Percentiles rank a stretch among this genome's conserved stretches.
Evolutionary conservation across 1,140 invertebrate genomes (phyloP).

Genomic region (Rhizoglyphus robini): DNA sequence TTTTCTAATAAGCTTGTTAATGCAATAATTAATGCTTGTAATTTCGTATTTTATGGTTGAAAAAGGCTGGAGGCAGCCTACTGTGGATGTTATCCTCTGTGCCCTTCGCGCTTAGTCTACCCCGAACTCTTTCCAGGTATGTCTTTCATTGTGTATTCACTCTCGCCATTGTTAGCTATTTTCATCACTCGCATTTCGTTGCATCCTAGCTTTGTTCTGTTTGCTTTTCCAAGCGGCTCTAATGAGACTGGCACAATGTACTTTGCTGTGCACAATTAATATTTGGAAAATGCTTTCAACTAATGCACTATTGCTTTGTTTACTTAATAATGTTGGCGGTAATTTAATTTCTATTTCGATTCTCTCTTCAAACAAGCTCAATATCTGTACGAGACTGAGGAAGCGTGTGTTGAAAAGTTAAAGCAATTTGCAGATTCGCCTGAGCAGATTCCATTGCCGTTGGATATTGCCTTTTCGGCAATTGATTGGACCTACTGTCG

Average conservation of each 20-base stretch:
- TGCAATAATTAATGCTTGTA: not conserved
- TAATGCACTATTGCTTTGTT: not conserved
- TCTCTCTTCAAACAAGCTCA: not conserved
- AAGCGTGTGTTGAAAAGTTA: not conserved
- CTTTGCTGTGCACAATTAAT: no score
- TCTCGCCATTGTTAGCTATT: no score
- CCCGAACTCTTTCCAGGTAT: conserved; percentile 53
- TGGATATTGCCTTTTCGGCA: conserved; percentile 2
- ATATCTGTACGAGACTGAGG: conserved; percentile 1
- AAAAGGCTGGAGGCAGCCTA: conserved; percentile 51
- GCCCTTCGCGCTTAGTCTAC: conserved; percentile 53
- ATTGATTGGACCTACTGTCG: conserved; percentile 9
- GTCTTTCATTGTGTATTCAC: no score
- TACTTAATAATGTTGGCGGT: not conserved
- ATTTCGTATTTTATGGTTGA: not conserved
- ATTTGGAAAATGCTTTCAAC: no score
- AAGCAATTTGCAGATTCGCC: not conserved
- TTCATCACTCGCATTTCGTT: no score
- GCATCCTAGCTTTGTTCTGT: no score
- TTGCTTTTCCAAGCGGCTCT: no score
- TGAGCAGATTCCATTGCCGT: conserved; percentile 7
- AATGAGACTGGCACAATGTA: no score
- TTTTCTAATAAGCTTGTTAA: not conserved
- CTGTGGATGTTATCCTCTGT: conserved; percentile 51
- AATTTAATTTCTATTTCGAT: not conserved